Conservation (phyloP, 2,888 invertebrate genomes). For the Empis stercorea region DNA sequence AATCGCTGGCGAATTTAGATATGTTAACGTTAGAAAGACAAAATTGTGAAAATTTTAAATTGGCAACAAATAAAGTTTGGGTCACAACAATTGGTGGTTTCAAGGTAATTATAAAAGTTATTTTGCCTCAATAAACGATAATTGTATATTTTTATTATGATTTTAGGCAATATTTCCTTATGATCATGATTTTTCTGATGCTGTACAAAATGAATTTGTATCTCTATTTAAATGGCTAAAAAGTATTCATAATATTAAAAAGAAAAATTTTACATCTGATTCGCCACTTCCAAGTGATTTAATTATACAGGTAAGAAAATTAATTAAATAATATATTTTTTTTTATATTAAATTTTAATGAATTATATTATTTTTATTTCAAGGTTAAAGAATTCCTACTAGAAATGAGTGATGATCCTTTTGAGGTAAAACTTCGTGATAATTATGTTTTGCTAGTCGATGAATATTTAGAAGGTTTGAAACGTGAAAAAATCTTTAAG, state of each 20-base stretch:
- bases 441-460: slow-evolving; percentile 92
- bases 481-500: slow-evolving; percentile 77
- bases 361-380: slow-evolving; percentile 14
- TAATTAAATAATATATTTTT: slow-evolving; percentile 8
- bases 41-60: slow-evolving; percentile 57
- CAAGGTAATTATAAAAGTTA: slow-evolving; percentile 18
- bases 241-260: slow-evolving; percentile 58
- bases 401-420: slow-evolving; percentile 95
- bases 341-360: neutral
- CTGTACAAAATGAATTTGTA: slow-evolving; percentile 79
- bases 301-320: slow-evolving; percentile 57
- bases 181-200: slow-evolving; percentile 76
- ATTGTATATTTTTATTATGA: neutral
- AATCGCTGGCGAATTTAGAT: slow-evolving; percentile 46
- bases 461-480: slow-evolving; percentile 87
- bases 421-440: slow-evolving; percentile 90
- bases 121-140: slow-evolving; percentile 10
- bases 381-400: slow-evolving; percentile 76
- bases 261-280: slow-evolving; percentile 52
- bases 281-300: slow-evolving; percentile 78
- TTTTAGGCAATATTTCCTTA: slow-evolving; percentile 66
- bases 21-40: slow-evolving; percentile 57
- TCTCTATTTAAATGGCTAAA: slow-evolving; percentile 91
- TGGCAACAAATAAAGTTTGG: slow-evolving; percentile 57
- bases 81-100: slow-evolving; percentile 32